Evolutionary conservation across 2,797 vertebrate genomes (phyloP).

Genomic region (Cyprinodon diabolis): DNA sequence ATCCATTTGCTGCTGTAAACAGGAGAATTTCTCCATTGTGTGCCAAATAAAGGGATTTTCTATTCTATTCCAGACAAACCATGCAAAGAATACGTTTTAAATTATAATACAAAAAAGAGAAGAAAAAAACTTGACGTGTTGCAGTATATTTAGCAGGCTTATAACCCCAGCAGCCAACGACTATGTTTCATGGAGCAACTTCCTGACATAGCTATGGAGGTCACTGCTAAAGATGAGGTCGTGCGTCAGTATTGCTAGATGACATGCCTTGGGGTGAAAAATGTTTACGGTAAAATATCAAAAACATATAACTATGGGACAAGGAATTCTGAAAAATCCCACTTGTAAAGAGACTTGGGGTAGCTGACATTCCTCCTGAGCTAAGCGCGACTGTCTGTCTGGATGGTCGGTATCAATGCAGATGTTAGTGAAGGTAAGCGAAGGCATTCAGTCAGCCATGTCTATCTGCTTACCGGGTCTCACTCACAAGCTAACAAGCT

Average conservation of each 20-base stretch:
- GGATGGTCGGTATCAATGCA: conserved; percentile 64
- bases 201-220: conserved; percentile 69
- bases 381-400: conserved; percentile 39
- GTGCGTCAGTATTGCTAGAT: not conserved
- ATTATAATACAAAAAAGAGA: not conserved
- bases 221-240: conserved; percentile 31
- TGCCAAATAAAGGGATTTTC: too few relatives aligned
- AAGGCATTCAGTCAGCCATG: conserved; percentile 53
- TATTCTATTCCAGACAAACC: too few relatives aligned
- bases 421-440: conserved; percentile 64
- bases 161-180: conserved; percentile 65
- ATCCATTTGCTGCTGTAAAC: too few relatives aligned
- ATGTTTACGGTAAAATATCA: conserved; percentile 15
- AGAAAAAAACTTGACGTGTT: conserved; percentile 23
- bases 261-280: conserved; percentile 10
- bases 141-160: conserved; percentile 41
- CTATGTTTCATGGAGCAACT: conserved; percentile 47
- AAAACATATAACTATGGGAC: not conserved
- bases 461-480: conserved; percentile 33
- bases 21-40: too few relatives aligned
- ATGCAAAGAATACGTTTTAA: not conserved
- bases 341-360: not conserved
- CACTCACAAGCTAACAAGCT: conserved; percentile 26
- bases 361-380: conserved; percentile 42
- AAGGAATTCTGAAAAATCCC: not conserved